Base-by-base conservation (phyloP, 2,797 vertebrate genomes). In the Karalla daura region DNA sequence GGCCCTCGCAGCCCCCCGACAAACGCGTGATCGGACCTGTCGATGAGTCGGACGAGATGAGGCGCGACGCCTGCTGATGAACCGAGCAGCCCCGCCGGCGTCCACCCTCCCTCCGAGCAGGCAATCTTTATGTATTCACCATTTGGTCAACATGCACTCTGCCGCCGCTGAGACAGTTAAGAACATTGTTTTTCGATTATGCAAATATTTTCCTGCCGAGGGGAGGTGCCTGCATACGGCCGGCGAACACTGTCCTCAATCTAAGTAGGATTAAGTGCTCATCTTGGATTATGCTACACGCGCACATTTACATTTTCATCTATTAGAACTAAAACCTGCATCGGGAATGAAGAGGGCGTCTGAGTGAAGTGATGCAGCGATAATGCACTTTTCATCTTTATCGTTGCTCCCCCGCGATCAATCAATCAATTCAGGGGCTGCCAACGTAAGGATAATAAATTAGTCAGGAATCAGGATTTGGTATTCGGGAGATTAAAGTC, bases 81-180 rank as follows among this genome's bases (percentile, higher is more conserved):
- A 77, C 59, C 77, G 72, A 84, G 71, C 72, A 73, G 67, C 5
- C 67, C 72, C 70, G 77, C 65, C 80, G 69, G 66, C 51, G 9
- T 27, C 40, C 0, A 23, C 53, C 72, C 39, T 28, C 20, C 59
- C 62, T 78, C 43, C 8, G 39, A 88, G n/a, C 61, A 18, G 83
- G 85, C 86, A 72, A 71, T 78, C 74, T 45, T 23, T 8, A n/a
- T 76, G 83, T 68, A 63, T 24, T 80, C 51, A 45, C 67, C 75
- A 67, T 81, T 77, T 74, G 41, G 40, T 32, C 52, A 7, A 36
- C 28, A 69, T 33, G 50, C 62, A 46, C 61, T 21, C 20, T 18
- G 44, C 20, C 24, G 27, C 47, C 12, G 32, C 45, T 40, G 55
- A 17, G n/a, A 59, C 39, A 46, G 51, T 41, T 21, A 40, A 61